These are phyloP conservation scores for Eueremaeus valkanovi DNA, from an alignment of 2,888 invertebrate genomes.

Conservation along the genomic window DNA sequence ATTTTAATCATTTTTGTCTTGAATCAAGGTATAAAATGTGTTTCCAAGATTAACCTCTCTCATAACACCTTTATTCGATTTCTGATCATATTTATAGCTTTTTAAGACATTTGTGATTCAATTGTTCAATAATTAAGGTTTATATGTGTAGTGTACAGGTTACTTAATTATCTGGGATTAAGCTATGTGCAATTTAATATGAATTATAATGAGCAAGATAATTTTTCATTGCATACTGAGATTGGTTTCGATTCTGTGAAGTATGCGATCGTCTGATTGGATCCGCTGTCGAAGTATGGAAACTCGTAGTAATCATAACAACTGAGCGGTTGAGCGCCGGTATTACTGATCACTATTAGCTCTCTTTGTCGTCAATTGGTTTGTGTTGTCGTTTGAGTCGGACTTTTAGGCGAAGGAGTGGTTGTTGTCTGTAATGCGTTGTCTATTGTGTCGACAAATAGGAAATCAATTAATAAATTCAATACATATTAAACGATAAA, in stretches of 20 bases:
- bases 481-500: neutral
- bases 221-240: too few species aligned
- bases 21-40: too few species aligned
- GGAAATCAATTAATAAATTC: neutral
- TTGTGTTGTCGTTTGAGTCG: neutral
- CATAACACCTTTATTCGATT: too few species aligned
- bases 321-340: neutral
- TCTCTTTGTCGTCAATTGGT: neutral
- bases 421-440: neutral
- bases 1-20: too few species aligned
- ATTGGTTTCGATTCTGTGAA: neutral
- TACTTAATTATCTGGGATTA: too few species aligned
- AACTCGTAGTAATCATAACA: slow-evolving; percentile 12
- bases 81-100: too few species aligned
- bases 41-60: too few species aligned
- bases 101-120: too few species aligned
- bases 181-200: too few species aligned
- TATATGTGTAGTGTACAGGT: too few species aligned
- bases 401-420: neutral
- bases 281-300: neutral
- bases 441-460: neutral
- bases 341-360: neutral
- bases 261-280: slow-evolving; percentile 15
- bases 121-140: too few species aligned
- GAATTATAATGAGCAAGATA: too few species aligned